Evolutionary conservation across 2,797 vertebrate species (phyloP).

Genomic region (Pseudochaenichthys georgianus): DNA sequence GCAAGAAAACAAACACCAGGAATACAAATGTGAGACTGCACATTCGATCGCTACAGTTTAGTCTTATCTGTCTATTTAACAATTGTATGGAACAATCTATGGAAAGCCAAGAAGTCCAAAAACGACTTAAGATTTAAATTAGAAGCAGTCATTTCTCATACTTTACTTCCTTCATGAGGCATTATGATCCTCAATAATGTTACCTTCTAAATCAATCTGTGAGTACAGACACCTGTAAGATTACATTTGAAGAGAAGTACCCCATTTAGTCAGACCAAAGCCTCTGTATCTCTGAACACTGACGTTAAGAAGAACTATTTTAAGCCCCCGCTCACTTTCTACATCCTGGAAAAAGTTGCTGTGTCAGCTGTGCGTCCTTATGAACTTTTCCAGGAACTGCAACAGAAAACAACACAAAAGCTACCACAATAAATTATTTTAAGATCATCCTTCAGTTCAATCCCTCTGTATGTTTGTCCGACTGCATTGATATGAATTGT

Average conservation of each 20-base stretch:
- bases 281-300: constrained; percentile 19
- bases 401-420: constrained; percentile 16
- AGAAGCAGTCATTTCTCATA: neutral
- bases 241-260: constrained; percentile 8
- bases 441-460: neutral
- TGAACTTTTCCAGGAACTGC: constrained; percentile 17
- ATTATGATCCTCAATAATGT: neutral
- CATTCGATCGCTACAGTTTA: neutral
- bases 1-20: neutral
- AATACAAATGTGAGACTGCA: neutral
- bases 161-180: neutral
- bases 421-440: neutral
- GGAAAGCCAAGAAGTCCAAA: neutral
- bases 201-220: neutral
- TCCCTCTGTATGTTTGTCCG: constrained; percentile 17
- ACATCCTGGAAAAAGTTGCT: constrained; percentile 24
- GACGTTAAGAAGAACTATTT: constrained; percentile 49
- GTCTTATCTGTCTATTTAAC: neutral
- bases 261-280: constrained; percentile 32
- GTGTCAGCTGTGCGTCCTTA: constrained; percentile 19
- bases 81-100: neutral
- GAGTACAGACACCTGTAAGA: constrained; percentile 28
- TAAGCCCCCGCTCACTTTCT: constrained; percentile 42
- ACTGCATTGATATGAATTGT: constrained; percentile 42
- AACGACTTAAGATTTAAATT: neutral